Conservation (phyloP, 2,113 vertebrate genomes). For the Oreochromis niloticus region DNA sequence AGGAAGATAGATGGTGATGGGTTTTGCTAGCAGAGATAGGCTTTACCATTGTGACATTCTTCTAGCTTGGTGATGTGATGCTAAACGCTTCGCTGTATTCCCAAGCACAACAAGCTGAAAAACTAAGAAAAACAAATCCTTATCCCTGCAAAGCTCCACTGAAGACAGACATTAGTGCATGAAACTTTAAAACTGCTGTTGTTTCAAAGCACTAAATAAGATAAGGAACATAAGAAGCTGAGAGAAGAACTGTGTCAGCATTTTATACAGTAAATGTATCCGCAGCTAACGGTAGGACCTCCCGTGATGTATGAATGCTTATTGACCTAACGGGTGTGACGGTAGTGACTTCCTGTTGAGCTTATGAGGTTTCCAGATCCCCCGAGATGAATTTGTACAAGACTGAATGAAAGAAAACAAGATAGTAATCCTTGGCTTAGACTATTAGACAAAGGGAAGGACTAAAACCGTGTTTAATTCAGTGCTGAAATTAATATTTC, state of each 20-base stretch:
- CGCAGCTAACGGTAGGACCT: conserved; percentile 15
- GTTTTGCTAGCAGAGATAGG: background rate
- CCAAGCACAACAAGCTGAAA: background rate
- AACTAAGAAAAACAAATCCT: conserved; percentile 2
- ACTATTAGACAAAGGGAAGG: conserved; percentile 1
- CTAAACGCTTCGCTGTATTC: background rate
- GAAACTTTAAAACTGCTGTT: background rate
- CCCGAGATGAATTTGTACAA: conserved; percentile 37
- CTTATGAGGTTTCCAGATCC: conserved; percentile 47
- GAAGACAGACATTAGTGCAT: background rate
- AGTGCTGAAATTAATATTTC: background rate
- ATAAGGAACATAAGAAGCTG: background rate
- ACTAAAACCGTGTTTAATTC: background rate
- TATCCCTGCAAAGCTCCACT: background rate
- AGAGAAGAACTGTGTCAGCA: background rate
- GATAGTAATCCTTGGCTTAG: conserved; percentile 23
- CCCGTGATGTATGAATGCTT: conserved; percentile 38
- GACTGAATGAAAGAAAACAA: conserved; percentile 46
- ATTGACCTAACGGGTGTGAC: conserved; percentile 59
- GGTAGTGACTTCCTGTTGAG: conserved; percentile 50
- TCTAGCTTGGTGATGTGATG: background rate
- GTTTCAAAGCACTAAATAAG: background rate
- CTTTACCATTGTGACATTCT: background rate
- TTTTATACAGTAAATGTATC: conserved; percentile 7
- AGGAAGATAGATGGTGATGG: background rate